These are phyloP conservation scores for Ptiloglossa arizonensis DNA, from an alignment of 1,140 invertebrate species.

Conservation along the genomic window DNA sequence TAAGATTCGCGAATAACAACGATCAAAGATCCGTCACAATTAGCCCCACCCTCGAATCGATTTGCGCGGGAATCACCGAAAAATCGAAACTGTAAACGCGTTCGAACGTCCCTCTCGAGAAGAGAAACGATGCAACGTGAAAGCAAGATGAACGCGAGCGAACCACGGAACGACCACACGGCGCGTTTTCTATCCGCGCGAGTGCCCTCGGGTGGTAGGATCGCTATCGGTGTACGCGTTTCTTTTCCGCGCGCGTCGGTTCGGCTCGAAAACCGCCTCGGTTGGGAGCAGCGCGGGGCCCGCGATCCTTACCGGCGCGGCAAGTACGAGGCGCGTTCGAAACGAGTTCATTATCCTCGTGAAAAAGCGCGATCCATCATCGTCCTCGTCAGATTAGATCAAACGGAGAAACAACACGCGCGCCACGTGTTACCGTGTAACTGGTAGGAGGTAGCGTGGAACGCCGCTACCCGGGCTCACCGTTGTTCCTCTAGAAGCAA, in stretches of 20 bases:
- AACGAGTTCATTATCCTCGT: slow-evolving; percentile 50
- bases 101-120: neutral
- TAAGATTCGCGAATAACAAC: too few species aligned
- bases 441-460: slow-evolving; percentile 43
- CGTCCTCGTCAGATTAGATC: slow-evolving; percentile 55
- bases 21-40: too few species aligned
- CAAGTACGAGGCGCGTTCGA: slow-evolving; percentile 3
- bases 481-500: slow-evolving; percentile 63
- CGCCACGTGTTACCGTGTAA: slow-evolving; percentile 38
- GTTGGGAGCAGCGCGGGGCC: too few species aligned
- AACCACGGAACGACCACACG: slow-evolving; percentile 6
- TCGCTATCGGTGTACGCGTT: neutral
- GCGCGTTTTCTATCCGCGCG: slow-evolving; percentile 35
- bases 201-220: neutral
- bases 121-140: neutral
- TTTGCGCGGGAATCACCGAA: too few species aligned
- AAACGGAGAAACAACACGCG: slow-evolving; percentile 52
- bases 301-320: neutral
- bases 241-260: neutral
- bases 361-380: slow-evolving; percentile 42
- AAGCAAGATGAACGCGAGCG: neutral
- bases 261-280: neutral
- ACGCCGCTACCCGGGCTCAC: slow-evolving; percentile 9
- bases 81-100: neutral
- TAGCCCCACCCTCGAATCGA: too few species aligned